Conservation (phyloP, 1,140 invertebrate genomes). For the Drosophila insularis region DNA sequence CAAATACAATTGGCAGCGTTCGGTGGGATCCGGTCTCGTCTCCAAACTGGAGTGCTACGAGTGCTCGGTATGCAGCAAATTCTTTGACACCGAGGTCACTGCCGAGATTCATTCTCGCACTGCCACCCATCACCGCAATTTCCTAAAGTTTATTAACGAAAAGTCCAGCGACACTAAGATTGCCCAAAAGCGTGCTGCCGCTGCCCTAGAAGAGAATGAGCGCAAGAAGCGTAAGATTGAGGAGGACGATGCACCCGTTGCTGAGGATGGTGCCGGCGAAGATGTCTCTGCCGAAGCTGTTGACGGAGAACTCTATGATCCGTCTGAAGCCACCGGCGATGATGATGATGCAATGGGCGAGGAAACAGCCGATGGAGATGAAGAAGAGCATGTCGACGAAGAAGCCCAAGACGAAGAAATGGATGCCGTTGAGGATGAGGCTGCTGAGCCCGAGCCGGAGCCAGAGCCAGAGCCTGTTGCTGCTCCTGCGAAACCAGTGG, state of each 20-base stretch:
- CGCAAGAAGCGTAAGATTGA: constrained; percentile 80
- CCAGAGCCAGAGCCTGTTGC: not conserved
- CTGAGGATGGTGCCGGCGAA: constrained; percentile 41
- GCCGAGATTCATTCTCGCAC: constrained; percentile 85
- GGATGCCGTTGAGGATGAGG: constrained; percentile 54
- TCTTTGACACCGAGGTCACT: constrained; percentile 85
- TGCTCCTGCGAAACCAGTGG: constrained; percentile 18
- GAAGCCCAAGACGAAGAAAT: constrained; percentile 64
- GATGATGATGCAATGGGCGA: constrained; percentile 65
- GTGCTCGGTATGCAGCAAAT: constrained; percentile 85
- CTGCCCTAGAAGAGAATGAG: constrained; percentile 79
- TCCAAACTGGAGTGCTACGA: constrained; percentile 84
- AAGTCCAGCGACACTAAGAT: constrained; percentile 82
- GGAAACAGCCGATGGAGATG: constrained; percentile 1
- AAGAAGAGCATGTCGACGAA: constrained; percentile 4
- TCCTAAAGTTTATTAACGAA: constrained; percentile 83
- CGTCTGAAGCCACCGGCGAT: constrained; percentile 72
- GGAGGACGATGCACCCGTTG: constrained; percentile 61
- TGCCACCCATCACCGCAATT: constrained; percentile 85
- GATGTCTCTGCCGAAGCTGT: constrained; percentile 45
- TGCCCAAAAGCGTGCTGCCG: constrained; percentile 81
- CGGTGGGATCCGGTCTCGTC: constrained; percentile 84
- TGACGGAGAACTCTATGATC: constrained; percentile 62
- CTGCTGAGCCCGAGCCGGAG: constrained; percentile 38
- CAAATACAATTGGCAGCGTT: constrained; percentile 83